Evolutionary conservation across 2,888 invertebrate genomes (phyloP).

Genomic region (Tenthredo notha): DNA sequence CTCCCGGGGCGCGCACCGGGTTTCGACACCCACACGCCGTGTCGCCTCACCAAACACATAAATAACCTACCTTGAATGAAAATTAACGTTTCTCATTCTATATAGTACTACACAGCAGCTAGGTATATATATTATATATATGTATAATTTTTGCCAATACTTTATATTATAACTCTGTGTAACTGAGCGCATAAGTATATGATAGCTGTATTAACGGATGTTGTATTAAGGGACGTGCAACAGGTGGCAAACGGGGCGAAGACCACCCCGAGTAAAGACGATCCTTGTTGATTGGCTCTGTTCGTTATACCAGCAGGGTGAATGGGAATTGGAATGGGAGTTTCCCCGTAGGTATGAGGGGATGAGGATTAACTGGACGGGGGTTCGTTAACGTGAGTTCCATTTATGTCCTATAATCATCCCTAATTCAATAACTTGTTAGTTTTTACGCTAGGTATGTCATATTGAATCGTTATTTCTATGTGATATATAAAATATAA

Average conservation of each 20-base stretch:
- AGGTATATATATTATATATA: neutral
- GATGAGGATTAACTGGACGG: neutral
- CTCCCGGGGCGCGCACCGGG: conserved; percentile 75
- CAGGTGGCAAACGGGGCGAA: conserved; percentile 56
- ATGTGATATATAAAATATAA: neutral
- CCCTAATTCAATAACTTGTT: conserved; percentile 51
- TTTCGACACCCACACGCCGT: conserved; percentile 77
- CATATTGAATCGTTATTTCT: conserved; percentile 25
- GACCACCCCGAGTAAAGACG: conserved; percentile 54
- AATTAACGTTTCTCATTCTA: neutral
- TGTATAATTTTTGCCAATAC: neutral
- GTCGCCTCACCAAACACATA: conserved; percentile 75
- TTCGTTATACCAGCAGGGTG: conserved; percentile 12
- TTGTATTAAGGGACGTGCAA: conserved; percentile 23
- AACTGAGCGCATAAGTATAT: neutral
- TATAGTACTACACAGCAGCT: neutral
- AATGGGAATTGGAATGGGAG: neutral
- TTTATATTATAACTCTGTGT: neutral
- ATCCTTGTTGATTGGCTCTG: conserved; percentile 53
- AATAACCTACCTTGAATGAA: conserved; percentile 61
- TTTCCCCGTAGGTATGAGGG: neutral
- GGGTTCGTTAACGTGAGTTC: conserved; percentile 38
- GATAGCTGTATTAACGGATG: conserved; percentile 12
- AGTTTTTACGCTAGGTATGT: conserved; percentile 43
- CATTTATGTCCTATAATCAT: conserved; percentile 51